Conservation (phyloP, 1,140 invertebrate genomes). For the Bradysia coprophila region DNA sequence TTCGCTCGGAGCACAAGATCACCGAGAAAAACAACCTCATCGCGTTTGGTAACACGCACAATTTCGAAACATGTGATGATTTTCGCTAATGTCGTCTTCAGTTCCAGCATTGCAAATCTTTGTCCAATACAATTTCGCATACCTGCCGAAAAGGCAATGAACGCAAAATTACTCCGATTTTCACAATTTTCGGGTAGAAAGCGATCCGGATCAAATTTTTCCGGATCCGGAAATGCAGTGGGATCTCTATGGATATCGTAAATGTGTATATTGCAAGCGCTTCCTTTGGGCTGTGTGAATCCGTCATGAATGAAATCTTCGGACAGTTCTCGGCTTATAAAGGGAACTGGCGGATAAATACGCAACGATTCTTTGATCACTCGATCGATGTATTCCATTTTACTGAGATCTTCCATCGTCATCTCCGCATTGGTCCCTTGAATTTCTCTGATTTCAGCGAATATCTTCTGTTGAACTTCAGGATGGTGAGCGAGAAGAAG, state of each 20-base stretch:
- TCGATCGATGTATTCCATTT: conserved; percentile 47
- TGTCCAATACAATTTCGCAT: conserved; percentile 47
- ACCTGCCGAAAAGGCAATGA: conserved; percentile 45
- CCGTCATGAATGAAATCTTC: conserved; percentile 25
- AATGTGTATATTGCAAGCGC: conserved; percentile 22
- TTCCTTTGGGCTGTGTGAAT: conserved; percentile 21
- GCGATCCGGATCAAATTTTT: conserved; percentile 46
- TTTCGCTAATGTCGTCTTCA: conserved; percentile 24
- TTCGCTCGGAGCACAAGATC: too few species aligned
- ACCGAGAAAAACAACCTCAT: too few species aligned
- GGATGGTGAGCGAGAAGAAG: conserved; percentile 39
- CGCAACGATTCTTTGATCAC: conserved; percentile 43
- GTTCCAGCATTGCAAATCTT: conserved; percentile 27
- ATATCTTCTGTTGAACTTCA: conserved; percentile 39
- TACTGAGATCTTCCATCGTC: conserved; percentile 22
- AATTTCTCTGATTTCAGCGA: conserved; percentile 36
- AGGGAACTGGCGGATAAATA: conserved; percentile 47
- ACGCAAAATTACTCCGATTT: conserved; percentile 28
- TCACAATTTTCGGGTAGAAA: conserved; percentile 32
- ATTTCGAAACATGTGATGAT: conserved; percentile 21
- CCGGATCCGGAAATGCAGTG: conserved; percentile 38
- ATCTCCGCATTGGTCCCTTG: too few species aligned
- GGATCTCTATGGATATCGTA: conserved; percentile 38
- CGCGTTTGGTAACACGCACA: conserved; percentile 14
- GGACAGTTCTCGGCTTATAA: conserved; percentile 33